phyloP scores from a whole-genome alignment of 2,888 invertebrate species.

The Actias luna region DNA sequence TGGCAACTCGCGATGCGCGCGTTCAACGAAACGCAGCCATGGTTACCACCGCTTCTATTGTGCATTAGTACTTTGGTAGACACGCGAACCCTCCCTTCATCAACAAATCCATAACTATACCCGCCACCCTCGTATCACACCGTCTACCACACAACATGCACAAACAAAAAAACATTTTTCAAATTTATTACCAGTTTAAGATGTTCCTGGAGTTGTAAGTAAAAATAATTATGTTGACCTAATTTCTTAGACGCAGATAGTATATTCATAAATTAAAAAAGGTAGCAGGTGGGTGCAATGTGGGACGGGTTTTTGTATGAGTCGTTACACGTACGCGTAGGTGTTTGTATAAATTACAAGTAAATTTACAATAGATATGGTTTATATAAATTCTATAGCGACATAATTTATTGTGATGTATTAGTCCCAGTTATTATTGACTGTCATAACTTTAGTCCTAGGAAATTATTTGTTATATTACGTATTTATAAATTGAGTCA shows the following conservation, averaged over 20 bases:
- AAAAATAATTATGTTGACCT: slow-evolving; percentile 7
- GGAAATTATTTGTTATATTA: no score
- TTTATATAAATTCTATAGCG: neutral
- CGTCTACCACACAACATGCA: neutral
- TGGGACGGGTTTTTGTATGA: slow-evolving; percentile 3
- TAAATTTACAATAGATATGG: slow-evolving; percentile 9
- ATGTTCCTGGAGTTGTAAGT: slow-evolving; percentile 1
- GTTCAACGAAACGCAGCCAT: slow-evolving; percentile 54
- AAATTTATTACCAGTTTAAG: neutral
- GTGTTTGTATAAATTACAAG: slow-evolving; percentile 4
- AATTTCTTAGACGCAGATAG: neutral
- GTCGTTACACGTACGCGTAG: neutral
- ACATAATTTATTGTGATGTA: neutral
- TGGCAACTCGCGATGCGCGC: slow-evolving; percentile 69
- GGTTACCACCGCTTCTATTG: slow-evolving; percentile 70
- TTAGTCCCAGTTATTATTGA: neutral
- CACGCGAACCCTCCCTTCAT: slow-evolving; percentile 62
- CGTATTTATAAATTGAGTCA: no score
- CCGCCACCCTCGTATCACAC: neutral
- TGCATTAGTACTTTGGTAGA: slow-evolving; percentile 57
- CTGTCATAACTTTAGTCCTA: neutral
- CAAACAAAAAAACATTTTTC: neutral
- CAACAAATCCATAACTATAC: slow-evolving; percentile 2
- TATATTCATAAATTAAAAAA: neutral
- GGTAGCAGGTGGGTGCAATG: slow-evolving; percentile 8